A percentile compares a stretch with the other conserved stretches of the same genome.
Evolutionary conservation across 2,888 invertebrate genomes (phyloP).

Genomic region (Tolmerus cingulatus): DNA sequence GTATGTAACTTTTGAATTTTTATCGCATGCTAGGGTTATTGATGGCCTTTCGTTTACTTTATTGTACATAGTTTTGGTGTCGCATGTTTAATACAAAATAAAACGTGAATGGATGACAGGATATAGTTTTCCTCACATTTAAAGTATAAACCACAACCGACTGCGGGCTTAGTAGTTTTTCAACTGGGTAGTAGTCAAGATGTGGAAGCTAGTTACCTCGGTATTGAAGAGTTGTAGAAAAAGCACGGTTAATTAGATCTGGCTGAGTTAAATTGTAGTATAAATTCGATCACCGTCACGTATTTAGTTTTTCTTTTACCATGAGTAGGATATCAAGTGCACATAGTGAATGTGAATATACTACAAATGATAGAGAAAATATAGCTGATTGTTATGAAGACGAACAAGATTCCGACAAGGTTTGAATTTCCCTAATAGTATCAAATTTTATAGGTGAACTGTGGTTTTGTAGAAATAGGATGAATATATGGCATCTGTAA

Average conservation of each 20-base stretch:
- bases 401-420: constrained; percentile 1
- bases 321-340: constrained; percentile 19
- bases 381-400: not conserved
- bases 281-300: constrained; percentile 2
- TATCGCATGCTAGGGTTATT: constrained; percentile 32
- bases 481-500: not conserved
- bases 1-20: constrained; percentile 22
- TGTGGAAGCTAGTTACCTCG: constrained; percentile 17
- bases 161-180: not conserved
- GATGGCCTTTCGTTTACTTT: not conserved
- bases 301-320: not conserved
- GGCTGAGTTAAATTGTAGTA: not conserved
- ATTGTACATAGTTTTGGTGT: constrained; percentile 10
- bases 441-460: not conserved
- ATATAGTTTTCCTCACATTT: not conserved
- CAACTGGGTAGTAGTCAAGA: not conserved
- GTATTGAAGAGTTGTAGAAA: not conserved
- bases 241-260: constrained; percentile 7
- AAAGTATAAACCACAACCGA: not conserved
- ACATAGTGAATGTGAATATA: not conserved
- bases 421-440: not conserved
- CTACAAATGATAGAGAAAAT: not conserved
- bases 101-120: not conserved
- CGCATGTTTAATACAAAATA: constrained; percentile 19
- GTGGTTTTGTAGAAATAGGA: not conserved